Evolutionary conservation across 1,140 invertebrate genomes (phyloP).

Genomic region (Drosophila mayri): DNA sequence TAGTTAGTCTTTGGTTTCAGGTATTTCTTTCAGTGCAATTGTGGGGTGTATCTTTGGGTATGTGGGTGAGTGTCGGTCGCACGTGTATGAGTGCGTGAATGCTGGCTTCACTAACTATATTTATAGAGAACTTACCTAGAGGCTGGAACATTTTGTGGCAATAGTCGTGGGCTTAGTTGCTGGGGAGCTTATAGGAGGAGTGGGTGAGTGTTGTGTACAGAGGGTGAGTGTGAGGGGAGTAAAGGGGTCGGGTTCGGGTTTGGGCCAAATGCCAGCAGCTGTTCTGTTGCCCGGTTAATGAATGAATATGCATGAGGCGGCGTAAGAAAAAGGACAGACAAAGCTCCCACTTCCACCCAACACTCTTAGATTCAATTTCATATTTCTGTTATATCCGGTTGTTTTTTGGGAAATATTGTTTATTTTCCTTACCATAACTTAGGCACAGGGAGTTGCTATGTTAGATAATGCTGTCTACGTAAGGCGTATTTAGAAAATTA

Average conservation of each 20-base stretch:
- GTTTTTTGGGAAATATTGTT: background rate
- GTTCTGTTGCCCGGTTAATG: constrained; percentile 66
- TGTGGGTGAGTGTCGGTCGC: constrained; percentile 28
- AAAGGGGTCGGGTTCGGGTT: background rate
- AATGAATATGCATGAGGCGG: constrained; percentile 77
- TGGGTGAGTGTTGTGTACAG: constrained; percentile 11
- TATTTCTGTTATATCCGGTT: background rate
- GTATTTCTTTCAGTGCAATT: constrained; percentile 4
- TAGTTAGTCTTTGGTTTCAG: no score
- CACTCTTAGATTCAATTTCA: background rate
- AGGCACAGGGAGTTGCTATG: background rate
- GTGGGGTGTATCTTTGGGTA: constrained; percentile 11
- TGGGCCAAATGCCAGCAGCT: constrained; percentile 70
- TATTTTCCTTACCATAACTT: background rate
- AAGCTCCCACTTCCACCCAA: background rate
- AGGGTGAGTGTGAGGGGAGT: background rate
- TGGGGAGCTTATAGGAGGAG: background rate
- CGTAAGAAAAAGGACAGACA: background rate
- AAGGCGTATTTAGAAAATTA: background rate
- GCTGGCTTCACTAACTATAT: constrained; percentile 50
- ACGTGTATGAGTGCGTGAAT: constrained; percentile 35
- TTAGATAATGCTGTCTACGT: background rate
- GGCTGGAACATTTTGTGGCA: constrained; percentile 21
- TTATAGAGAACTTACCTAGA: constrained; percentile 52
- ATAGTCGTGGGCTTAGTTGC: background rate